Base-by-base conservation (phyloP, 2,113 vertebrate species). In the Nothocercus julius region DNA sequence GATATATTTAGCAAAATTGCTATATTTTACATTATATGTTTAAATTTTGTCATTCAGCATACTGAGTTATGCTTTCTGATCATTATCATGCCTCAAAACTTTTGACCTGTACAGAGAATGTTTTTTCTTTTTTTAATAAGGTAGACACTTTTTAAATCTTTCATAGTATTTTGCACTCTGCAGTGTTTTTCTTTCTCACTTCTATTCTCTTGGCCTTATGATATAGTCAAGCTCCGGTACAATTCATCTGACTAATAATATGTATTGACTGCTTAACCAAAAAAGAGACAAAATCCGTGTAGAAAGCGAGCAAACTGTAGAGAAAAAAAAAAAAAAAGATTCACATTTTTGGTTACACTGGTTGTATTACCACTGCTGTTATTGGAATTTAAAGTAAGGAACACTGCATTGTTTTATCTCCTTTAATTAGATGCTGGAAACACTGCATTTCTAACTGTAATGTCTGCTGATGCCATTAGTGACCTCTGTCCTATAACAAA, bases 371-470 rank as follows among this genome's bases (percentile, higher is more conserved):
- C 27, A 28, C 13, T 78, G 14, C 81, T 88, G 82, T 84, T 92
- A 87, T 75, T 53, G 70, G 80, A 94, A 92, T 88, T 53, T 45
- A 58, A 80, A 47, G 27, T 72, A 73, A 88, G 76, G 69, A 90
- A 84, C 56, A 56, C 53, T 62, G 56, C 87, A 79, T 87, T 85
- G 53, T 63, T 87, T 68, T 47, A 47, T 69, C 32, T 19, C 13
- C 89, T 85, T 91, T 93, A 89, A 70, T 89, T 85, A 77, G 59
- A 18, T 67, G 40, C 82, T 77, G 45, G 67, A 82, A 89, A 82
- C 91, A 87, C 5, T 63, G 20, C 2, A 0, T 91, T 93, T 83
- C 82, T 83, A 59, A 80, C 91, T 45, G 59, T 83, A 54, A 61
- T 83, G 61, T n/a, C 40, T 51, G 56, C 45, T 88, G 75, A 51